Percentiles rank a stretch among this genome's conserved stretches.
phyloP scores from a whole-genome alignment of 2,113 vertebrate species.

The Ciconia boyciana region DNA sequence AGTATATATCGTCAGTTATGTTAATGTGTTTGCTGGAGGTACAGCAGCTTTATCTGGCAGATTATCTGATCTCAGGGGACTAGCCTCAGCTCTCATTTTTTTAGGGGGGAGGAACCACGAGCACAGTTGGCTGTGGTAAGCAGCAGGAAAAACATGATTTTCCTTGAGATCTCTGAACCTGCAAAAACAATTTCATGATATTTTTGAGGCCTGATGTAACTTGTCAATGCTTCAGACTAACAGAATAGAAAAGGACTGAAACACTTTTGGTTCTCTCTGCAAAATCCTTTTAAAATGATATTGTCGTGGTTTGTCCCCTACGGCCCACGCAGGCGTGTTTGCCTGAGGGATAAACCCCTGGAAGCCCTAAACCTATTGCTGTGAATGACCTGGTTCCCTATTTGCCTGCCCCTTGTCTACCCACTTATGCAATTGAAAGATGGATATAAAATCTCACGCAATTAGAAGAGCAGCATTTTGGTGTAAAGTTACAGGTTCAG shows the following conservation, averaged over 20 bases:
- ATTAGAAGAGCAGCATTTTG: background rate
- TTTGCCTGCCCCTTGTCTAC: background rate
- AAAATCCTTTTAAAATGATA: background rate
- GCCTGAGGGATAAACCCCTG: background rate
- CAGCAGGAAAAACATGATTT: background rate
- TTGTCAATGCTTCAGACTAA: background rate
- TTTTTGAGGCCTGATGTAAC: background rate
- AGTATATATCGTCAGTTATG: background rate
- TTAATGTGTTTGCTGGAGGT: background rate
- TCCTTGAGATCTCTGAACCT: background rate
- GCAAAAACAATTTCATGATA: background rate
- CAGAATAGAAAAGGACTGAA: background rate
- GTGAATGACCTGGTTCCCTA: background rate
- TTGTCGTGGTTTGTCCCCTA: background rate
- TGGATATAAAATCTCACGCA: fast-evolving
- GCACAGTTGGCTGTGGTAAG: too few relatives aligned
- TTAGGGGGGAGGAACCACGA: fast-evolving
- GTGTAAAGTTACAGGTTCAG: background rate
- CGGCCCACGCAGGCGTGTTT: fast-evolving
- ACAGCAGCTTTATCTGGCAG: background rate
- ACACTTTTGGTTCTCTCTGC: background rate
- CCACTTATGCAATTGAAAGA: background rate
- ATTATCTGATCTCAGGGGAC: background rate
- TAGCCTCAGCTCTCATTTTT: background rate
- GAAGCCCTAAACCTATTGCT: background rate